phyloP scores from a whole-genome alignment of 2,797 vertebrate genomes.

The Fratercula arctica region DNA sequence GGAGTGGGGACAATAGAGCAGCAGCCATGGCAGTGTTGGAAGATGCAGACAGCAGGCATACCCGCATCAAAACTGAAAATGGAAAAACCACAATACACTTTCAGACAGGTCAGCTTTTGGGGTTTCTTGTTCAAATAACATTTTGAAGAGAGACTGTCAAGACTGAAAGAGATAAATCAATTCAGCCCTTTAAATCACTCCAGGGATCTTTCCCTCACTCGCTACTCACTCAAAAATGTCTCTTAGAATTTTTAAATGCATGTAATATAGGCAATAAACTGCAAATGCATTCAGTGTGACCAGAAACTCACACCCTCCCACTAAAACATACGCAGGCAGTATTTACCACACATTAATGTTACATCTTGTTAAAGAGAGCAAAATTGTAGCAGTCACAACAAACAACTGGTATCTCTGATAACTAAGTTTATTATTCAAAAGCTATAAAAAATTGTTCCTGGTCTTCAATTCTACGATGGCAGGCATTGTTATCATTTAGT shows the following conservation, averaged over 20 bases:
- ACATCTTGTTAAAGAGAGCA: neutral
- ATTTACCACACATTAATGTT: slow-evolving; percentile 28
- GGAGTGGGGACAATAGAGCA: neutral
- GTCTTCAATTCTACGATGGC: neutral
- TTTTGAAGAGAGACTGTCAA: slow-evolving; percentile 8
- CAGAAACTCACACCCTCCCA: neutral
- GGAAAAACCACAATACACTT: neutral
- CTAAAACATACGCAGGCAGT: neutral
- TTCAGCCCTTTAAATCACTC: slow-evolving; percentile 49
- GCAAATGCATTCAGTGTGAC: slow-evolving; percentile 16
- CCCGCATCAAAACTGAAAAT: neutral
- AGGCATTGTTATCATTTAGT: neutral
- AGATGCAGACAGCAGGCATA: neutral
- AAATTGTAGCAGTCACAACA: slow-evolving; percentile 4
- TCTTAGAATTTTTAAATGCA: neutral
- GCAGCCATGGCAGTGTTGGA: neutral
- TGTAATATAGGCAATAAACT: neutral
- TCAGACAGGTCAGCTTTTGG: neutral
- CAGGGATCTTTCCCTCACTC: slow-evolving; percentile 40
- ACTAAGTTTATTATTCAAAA: neutral
- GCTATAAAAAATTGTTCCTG: neutral
- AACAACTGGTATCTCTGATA: neutral
- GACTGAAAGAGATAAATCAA: slow-evolving; percentile 50
- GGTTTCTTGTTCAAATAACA: neutral
- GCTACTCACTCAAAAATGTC: slow-evolving; percentile 16